Conservation (phyloP, 2,113 vertebrate genomes). For the Periophthalmus modestus region DNA sequence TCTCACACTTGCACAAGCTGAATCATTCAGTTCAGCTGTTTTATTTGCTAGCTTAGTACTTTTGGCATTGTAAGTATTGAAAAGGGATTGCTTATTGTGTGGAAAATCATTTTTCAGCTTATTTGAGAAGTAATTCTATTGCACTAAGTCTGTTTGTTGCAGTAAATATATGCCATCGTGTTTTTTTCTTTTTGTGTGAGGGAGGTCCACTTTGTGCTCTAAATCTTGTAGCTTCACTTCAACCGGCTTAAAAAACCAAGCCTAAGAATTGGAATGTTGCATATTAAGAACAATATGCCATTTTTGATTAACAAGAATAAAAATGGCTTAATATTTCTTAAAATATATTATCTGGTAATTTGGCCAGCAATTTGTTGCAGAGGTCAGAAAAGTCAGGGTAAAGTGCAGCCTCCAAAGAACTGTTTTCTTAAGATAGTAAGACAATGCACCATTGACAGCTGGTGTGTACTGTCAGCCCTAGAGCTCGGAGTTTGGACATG, state of each 20-base stretch:
- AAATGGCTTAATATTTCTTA: neutral
- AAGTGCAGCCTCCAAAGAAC: constrained; percentile 18
- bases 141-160: constrained; percentile 53
- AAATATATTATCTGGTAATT: neutral
- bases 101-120: constrained; percentile 22
- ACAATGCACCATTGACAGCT: constrained; percentile 13
- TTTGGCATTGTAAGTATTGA: constrained; percentile 56
- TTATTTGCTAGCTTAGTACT: neutral
- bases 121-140: constrained; percentile 46
- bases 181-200: constrained; percentile 31
- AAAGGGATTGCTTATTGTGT: constrained; percentile 64
- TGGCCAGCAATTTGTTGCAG: constrained; percentile 1
- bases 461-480: constrained; percentile 9
- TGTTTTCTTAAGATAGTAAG: constrained; percentile 24
- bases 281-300: neutral
- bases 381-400: constrained; percentile 2
- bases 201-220: constrained; percentile 8
- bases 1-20: constrained; percentile 37
- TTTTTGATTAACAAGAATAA: neutral
- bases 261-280: neutral
- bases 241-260: neutral
- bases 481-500: neutral
- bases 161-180: constrained; percentile 22
- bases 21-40: constrained; percentile 5
- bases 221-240: constrained; percentile 4